Evolutionary conservation across 2,797 vertebrate species (phyloP).

Genomic region (Sebastes paucispinis): DNA sequence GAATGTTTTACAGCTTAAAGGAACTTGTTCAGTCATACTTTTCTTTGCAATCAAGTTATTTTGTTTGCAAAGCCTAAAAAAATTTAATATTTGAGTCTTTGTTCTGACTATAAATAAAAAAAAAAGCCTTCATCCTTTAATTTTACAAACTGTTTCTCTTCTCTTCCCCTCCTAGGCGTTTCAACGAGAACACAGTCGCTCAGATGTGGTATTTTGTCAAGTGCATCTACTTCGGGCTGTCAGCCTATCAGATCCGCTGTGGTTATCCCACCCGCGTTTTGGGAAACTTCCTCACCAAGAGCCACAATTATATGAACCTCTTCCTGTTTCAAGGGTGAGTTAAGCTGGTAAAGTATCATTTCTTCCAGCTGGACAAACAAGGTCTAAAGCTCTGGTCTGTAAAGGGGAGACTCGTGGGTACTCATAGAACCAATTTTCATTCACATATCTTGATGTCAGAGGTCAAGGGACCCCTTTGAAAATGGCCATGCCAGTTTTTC

Average conservation of each 20-base stretch:
- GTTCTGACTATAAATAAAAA: background rate
- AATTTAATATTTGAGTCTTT: background rate
- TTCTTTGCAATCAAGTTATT: background rate
- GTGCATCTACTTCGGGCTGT: constrained; percentile 98
- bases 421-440: background rate
- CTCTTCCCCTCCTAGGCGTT: constrained; percentile 85
- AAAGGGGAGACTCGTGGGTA: no score
- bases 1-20: background rate
- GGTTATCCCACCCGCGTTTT: constrained; percentile 97
- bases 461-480: background rate
- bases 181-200: constrained; percentile 94
- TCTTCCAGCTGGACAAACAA: constrained; percentile 48
- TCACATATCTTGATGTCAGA: background rate
- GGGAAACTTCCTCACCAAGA: constrained; percentile 99
- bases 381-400: background rate
- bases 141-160: background rate
- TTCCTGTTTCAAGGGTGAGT: constrained; percentile 99
- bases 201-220: constrained; percentile 99
- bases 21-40: background rate
- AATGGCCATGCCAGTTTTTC: background rate
- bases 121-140: background rate
- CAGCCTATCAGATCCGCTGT: constrained; percentile 98
- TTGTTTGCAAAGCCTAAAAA: background rate
- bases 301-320: constrained; percentile 98
- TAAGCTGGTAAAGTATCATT: background rate